Evolutionary conservation across 1,140 invertebrate genomes (phyloP).

Genomic region (honey bee (Apis mellifera)): DNA sequence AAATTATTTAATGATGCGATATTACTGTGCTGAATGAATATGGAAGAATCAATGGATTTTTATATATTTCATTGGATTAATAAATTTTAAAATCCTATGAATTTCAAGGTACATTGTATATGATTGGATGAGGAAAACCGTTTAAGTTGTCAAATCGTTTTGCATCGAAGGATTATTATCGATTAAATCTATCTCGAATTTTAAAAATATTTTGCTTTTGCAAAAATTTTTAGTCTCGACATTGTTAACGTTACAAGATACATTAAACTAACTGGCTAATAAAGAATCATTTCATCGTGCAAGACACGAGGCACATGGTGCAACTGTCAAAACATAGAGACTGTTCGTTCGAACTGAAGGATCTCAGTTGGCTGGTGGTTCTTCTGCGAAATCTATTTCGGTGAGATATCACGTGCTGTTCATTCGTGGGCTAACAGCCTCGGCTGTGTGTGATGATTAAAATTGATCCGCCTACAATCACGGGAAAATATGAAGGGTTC

Average conservation of each 20-base stretch:
- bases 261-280: constrained; percentile 9
- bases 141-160: too few relatives aligned
- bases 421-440: constrained; percentile 44
- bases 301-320: constrained; percentile 7
- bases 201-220: background rate
- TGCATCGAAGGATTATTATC: background rate
- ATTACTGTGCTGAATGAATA: too few relatives aligned
- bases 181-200: too few relatives aligned
- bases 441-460: constrained; percentile 41
- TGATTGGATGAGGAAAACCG: too few relatives aligned
- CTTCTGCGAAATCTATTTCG: constrained; percentile 62
- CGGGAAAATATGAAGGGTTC: constrained; percentile 50
- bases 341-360: background rate
- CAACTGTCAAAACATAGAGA: constrained; percentile 45
- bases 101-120: too few relatives aligned
- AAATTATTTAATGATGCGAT: too few relatives aligned
- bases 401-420: constrained; percentile 22
- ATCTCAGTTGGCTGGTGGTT: constrained; percentile 31
- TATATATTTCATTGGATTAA: too few relatives aligned
- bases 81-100: too few relatives aligned
- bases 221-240: too few relatives aligned
- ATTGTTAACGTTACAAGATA: background rate
- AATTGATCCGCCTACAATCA: constrained; percentile 44
- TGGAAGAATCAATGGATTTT: too few relatives aligned
- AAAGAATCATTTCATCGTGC: constrained; percentile 3